Percentiles rank a stretch among this genome's conserved stretches.
Conservation (phyloP, 2,113 vertebrate genomes). For the Neolamprologus ventralis region DNA sequence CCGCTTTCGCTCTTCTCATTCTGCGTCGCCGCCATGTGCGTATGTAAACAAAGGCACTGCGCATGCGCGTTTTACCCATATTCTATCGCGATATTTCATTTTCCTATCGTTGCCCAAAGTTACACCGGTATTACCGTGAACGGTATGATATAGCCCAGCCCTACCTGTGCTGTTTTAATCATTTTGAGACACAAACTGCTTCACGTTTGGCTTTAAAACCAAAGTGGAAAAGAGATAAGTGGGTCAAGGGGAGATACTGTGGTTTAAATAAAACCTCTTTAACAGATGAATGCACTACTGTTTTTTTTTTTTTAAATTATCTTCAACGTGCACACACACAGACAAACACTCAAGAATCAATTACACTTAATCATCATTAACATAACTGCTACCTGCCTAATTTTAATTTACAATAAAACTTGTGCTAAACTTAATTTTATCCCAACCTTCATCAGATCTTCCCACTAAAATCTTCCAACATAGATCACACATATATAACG, state of each 20-base stretch:
- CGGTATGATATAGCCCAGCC: too few relatives aligned
- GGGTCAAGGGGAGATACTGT: not conserved
- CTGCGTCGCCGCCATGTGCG: fast-evolving
- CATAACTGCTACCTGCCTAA: not conserved
- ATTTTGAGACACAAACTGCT: not conserved
- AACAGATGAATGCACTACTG: not conserved
- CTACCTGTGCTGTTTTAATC: not conserved
- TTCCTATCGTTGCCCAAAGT: too few relatives aligned
- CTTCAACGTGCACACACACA: not conserved
- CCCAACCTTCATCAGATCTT: not conserved
- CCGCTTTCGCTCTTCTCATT: fast-evolving
- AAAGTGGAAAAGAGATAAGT: not conserved
- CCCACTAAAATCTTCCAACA: fast-evolving
- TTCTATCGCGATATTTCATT: too few relatives aligned
- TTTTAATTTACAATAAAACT: not conserved
- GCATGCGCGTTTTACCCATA: too few relatives aligned
- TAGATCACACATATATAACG: not conserved
- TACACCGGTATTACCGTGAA: too few relatives aligned
- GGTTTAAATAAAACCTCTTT: not conserved
- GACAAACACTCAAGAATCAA: not conserved
- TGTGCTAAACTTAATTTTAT: not conserved
- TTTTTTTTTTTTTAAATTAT: fast-evolving
- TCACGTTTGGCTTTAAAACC: not conserved
- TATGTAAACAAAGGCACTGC: too few relatives aligned
- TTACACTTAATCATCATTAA: not conserved